Evolutionary conservation across 2,888 invertebrate genomes (phyloP).

Genomic region (Machimus atricapillus): DNA sequence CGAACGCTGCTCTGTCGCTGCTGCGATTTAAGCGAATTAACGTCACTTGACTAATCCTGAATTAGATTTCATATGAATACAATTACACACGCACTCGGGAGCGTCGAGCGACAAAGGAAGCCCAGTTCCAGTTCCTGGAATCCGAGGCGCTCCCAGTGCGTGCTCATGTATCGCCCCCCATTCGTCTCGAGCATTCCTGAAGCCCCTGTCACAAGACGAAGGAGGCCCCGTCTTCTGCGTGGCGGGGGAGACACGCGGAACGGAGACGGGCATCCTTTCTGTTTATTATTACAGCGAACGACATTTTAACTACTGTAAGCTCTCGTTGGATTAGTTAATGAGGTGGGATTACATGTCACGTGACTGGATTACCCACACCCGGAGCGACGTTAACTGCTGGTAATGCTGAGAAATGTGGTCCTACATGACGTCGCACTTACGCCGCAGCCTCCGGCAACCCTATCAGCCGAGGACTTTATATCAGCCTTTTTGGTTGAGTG

Average conservation of each 20-base stretch:
- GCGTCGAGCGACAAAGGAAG: neutral
- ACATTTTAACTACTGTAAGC: slow-evolving; percentile 47
- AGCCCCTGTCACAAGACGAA: neutral
- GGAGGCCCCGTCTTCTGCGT: neutral
- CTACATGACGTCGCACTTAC: slow-evolving; percentile 32
- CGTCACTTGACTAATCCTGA: slow-evolving; percentile 46
- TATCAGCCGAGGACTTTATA: slow-evolving; percentile 4
- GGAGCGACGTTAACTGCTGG: slow-evolving; percentile 25
- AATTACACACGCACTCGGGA: slow-evolving; percentile 37
- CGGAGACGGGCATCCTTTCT: slow-evolving; percentile 9
- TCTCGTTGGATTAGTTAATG: slow-evolving; percentile 46
- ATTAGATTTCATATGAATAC: slow-evolving; percentile 45
- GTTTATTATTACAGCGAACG: slow-evolving; percentile 43
- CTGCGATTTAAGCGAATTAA: slow-evolving; percentile 45
- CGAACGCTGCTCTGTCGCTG: slow-evolving; percentile 30
- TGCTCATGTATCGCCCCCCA: neutral
- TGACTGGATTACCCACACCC: slow-evolving; percentile 44
- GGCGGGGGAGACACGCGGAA: neutral
- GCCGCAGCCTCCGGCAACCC: neutral
- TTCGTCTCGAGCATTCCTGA: neutral
- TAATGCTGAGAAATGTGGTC: slow-evolving; percentile 37
- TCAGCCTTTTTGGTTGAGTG: slow-evolving; percentile 34
- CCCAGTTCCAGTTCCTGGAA: neutral
- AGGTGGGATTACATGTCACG: slow-evolving; percentile 47
- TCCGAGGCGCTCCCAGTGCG: neutral